A percentile compares a stretch with the other conserved stretches of the same genome.
These are phyloP conservation scores for Tromatobia lineatoria DNA, from an alignment of 2,888 invertebrate species.

Conservation along the genomic window DNA sequence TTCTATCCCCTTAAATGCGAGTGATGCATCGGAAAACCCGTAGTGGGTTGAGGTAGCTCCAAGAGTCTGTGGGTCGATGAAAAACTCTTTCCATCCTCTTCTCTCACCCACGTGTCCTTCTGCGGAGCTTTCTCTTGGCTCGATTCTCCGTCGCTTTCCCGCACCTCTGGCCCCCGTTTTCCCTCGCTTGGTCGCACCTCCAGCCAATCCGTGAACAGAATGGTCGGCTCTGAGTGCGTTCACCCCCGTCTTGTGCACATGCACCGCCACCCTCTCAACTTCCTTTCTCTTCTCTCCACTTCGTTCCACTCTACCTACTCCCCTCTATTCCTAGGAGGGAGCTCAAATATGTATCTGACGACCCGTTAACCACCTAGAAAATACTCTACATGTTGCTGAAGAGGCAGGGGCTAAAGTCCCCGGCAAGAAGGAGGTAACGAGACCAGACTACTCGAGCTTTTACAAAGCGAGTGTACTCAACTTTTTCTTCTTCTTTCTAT, in stretches of 20 bases:
- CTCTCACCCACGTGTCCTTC: slow-evolving; percentile 25
- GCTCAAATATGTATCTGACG: slow-evolving; percentile 16
- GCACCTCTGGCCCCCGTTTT: slow-evolving; percentile 25
- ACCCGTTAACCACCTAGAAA: slow-evolving; percentile 26
- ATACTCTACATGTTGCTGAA: slow-evolving; percentile 39
- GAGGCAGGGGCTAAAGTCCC: slow-evolving; percentile 58
- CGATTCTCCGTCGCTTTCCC: slow-evolving; percentile 59
- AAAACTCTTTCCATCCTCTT: slow-evolving; percentile 56
- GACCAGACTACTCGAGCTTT: slow-evolving; percentile 71
- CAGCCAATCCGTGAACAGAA: slow-evolving; percentile 38
- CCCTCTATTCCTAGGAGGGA: slow-evolving; percentile 21
- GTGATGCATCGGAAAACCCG: slow-evolving; percentile 40
- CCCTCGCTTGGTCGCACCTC: slow-evolving; percentile 18
- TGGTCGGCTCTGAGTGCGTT: slow-evolving; percentile 59
- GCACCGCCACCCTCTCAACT: slow-evolving; percentile 14
- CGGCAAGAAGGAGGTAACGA: slow-evolving; percentile 71
- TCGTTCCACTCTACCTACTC: slow-evolving; percentile 27
- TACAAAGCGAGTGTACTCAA: slow-evolving; percentile 75
- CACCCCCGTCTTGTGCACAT: slow-evolving; percentile 47
- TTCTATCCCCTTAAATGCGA: slow-evolving; percentile 49
- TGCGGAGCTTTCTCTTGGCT: slow-evolving; percentile 55
- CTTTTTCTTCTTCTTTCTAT: slow-evolving; percentile 14
- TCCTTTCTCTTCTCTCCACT: background rate
- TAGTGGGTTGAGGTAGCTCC: slow-evolving; percentile 23
- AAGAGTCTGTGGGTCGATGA: slow-evolving; percentile 64